Evolutionary conservation across 2,113 vertebrate species (phyloP), one percentile per base, ranked within the genome.

Genomic region (Rhadina sibilatrix): DNA sequence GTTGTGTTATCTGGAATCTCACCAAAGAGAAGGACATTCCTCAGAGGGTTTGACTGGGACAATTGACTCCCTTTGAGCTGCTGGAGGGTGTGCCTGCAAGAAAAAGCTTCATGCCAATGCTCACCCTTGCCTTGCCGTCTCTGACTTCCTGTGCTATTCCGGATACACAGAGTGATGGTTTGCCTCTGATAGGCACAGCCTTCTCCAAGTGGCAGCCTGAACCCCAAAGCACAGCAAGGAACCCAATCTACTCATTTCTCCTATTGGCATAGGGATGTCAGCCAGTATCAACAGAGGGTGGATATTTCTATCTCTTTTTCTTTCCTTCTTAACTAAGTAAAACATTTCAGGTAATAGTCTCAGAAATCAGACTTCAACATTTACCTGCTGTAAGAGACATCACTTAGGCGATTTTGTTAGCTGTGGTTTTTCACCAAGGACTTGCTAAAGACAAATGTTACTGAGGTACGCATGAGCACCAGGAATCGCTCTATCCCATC

Each of bases 1-100:
- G 37, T 38, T 38, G 40, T 82, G 24, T 69, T 81, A 63, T 70
- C 68, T 92, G 88, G 83, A 92, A 81, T 65, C 31, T 84, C 80
- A 95, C 68, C 72, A 93, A 91, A 92, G 72, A 46, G 52, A 17
- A 92, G 70, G n/a, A 68, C 40, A 53, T 86, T 92, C 52, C 76
- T 83, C 88, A 74, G n/a, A 75, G 87, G n/a, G 10, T 83, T 94
- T 68, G 84, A 61, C 53, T 47, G 46, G 53, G 80, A 90, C 72
- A 92, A 90, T 1, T 90, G 56, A 44, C 7, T 75, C 71, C 64
- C 33, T 6, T 1, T 0, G 0, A 86, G 83, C 46, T 74, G 35
- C 33, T 75, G 38, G 28, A 85, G 38, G 22, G 15, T 20, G 21
- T 38, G 76, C n/a, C 61, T 84, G 47, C 40, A 84, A 66, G 49